Conservation (phyloP, 2,888 invertebrate genomes). For the Tholera decimalis region DNA sequence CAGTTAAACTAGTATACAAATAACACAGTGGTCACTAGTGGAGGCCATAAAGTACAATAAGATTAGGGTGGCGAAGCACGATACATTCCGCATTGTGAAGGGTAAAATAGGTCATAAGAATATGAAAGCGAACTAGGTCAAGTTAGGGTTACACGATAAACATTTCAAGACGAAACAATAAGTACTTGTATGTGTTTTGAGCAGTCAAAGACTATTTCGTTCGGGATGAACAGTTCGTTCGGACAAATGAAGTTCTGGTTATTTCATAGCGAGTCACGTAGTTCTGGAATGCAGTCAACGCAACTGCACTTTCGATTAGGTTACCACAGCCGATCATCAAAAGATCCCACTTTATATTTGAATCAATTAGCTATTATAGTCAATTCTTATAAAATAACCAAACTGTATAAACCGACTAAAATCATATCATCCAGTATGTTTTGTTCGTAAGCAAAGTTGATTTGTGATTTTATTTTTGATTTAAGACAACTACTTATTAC, state of each 20-base stretch:
- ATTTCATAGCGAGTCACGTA: slow-evolving; percentile 79
- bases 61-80: slow-evolving; percentile 76
- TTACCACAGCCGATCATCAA: slow-evolving; percentile 79
- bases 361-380: slow-evolving; percentile 70
- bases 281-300: slow-evolving; percentile 86
- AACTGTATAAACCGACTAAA: slow-evolving; percentile 63
- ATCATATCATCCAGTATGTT: slow-evolving; percentile 74
- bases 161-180: slow-evolving; percentile 75
- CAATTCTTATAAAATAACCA: slow-evolving; percentile 66
- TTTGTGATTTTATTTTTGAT: slow-evolving; percentile 72
- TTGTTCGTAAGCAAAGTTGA: slow-evolving; percentile 73
- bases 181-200: slow-evolving; percentile 52
- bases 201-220: slow-evolving; percentile 53
- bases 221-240: slow-evolving; percentile 75
- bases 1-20: slow-evolving; percentile 52
- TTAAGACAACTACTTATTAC: slow-evolving; percentile 64
- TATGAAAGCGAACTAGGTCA: slow-evolving; percentile 83
- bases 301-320: slow-evolving; percentile 80
- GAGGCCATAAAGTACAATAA: slow-evolving; percentile 76
- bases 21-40: slow-evolving; percentile 65
- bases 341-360: slow-evolving; percentile 73
- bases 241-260: slow-evolving; percentile 89
- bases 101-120: slow-evolving; percentile 82
- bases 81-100: slow-evolving; percentile 75
- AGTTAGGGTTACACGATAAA: slow-evolving; percentile 77